Conservation (phyloP, 2,113 vertebrate genomes). For the Eclectus roratus region DNA sequence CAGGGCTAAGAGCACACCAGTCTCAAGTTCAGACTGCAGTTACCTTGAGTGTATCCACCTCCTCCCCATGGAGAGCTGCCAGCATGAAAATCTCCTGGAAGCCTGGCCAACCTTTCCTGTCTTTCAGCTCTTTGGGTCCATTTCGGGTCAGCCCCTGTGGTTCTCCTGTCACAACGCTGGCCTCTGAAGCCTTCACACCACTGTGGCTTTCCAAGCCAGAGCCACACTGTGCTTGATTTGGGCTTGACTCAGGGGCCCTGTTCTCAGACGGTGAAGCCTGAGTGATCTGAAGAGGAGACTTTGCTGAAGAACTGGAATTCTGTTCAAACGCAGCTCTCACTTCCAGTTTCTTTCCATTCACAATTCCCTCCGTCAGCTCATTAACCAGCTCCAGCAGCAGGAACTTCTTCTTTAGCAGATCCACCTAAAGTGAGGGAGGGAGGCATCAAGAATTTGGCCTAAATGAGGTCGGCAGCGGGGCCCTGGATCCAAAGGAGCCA, state of each 20-base stretch:
- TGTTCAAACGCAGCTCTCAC: conserved; percentile 9
- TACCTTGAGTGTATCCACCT: conserved; percentile 90
- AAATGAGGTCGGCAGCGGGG: not conserved
- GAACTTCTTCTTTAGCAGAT: conserved; percentile 83
- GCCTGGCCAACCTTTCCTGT: conserved; percentile 81
- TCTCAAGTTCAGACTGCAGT: not conserved
- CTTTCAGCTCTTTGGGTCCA: conserved; percentile 40
- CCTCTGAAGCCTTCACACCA: accelerated
- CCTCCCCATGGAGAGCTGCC: conserved; percentile 81
- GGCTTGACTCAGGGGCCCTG: not conserved
- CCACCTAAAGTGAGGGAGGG: conserved; percentile 76
- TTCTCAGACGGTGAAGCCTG: not conserved
- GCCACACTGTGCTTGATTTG: not conserved
- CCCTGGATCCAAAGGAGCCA: not conserved
- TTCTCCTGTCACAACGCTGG: not conserved
- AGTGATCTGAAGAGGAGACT: not conserved
- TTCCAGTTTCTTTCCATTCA: conserved; percentile 78
- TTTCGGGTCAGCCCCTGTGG: not conserved
- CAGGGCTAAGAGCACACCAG: not conserved
- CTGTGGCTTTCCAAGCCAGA: not conserved
- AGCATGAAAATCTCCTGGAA: conserved; percentile 97
- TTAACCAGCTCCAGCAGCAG: conserved; percentile 79
- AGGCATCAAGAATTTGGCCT: not conserved
- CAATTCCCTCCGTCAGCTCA: conserved; percentile 84
- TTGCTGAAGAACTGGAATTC: not conserved